These are phyloP conservation scores for Drosophila saltans DNA, from an alignment of 1,140 invertebrate species.

Conservation along the genomic window DNA sequence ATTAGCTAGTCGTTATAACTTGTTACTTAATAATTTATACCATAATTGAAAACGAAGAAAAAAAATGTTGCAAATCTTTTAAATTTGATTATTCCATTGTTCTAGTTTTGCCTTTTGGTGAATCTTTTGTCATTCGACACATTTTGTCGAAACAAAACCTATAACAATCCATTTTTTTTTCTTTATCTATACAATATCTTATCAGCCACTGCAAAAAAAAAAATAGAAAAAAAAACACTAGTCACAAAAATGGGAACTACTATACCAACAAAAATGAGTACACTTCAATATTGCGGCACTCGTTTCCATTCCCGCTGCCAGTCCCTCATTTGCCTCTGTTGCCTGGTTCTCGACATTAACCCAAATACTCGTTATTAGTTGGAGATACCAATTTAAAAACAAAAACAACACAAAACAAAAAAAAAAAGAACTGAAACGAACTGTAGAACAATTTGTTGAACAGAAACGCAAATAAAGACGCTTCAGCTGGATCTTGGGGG, in stretches of 20 bases:
- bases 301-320: not conserved
- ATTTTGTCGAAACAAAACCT: not conserved
- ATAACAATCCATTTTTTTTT: not conserved
- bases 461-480: slow-evolving; percentile 12
- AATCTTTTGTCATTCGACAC: not conserved
- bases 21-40: no score
- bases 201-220: not conserved
- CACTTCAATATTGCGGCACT: not conserved
- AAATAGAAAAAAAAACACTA: not conserved
- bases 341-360: slow-evolving; percentile 42
- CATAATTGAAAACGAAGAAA: no score
- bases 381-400: slow-evolving; percentile 4
- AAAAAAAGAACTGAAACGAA: not conserved
- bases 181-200: slow-evolving; percentile 12
- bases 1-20: no score
- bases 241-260: slow-evolving; percentile 2
- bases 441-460: not conserved
- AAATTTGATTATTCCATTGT: no score
- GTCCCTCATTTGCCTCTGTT: not conserved
- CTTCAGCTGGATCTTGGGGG: not conserved
- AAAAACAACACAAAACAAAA: not conserved
- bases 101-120: not conserved
- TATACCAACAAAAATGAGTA: slow-evolving; percentile 4
- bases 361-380: slow-evolving; percentile 35
- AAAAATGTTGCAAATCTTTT: no score